phyloP scores from a whole-genome alignment of 2,797 vertebrate species.

The Garrulus glandarius region DNA sequence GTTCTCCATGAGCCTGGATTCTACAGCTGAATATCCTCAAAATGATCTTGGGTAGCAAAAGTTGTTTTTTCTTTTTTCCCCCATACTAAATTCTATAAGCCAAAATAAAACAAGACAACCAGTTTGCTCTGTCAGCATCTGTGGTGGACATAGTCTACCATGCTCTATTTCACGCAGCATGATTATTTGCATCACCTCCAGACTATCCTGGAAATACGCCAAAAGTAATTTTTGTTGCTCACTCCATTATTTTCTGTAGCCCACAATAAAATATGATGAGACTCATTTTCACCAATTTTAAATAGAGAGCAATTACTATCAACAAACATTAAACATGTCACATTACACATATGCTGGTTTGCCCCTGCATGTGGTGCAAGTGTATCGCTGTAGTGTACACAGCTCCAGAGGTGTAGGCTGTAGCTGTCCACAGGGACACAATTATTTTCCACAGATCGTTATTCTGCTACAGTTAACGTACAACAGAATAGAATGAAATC shows the following conservation, averaged over 20 bases:
- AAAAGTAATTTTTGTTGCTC: not conserved
- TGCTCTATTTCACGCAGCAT: not conserved
- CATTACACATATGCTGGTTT: not conserved
- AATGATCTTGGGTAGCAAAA: not conserved
- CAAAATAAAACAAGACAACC: not conserved
- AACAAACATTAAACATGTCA: not conserved
- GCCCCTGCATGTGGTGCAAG: not conserved
- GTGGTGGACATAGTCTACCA: not conserved
- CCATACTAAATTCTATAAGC: not conserved
- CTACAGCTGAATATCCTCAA: not conserved
- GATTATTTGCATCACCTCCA: not conserved
- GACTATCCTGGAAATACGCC: not conserved
- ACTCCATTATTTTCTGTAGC: not conserved
- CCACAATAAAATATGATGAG: not conserved
- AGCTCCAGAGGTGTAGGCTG: not conserved
- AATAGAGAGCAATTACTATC: not conserved
- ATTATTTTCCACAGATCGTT: not conserved
- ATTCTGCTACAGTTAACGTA: not conserved
- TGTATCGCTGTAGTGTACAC: not conserved
- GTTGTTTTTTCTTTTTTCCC: rapidly evolving
- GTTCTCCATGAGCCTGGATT: not conserved
- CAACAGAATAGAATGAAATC: not conserved
- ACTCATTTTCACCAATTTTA: not conserved
- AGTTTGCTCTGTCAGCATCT: not conserved
- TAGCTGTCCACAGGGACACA: not conserved